Base-by-base conservation (phyloP, 2,113 vertebrate species). In the Bubo blakistoni region DNA sequence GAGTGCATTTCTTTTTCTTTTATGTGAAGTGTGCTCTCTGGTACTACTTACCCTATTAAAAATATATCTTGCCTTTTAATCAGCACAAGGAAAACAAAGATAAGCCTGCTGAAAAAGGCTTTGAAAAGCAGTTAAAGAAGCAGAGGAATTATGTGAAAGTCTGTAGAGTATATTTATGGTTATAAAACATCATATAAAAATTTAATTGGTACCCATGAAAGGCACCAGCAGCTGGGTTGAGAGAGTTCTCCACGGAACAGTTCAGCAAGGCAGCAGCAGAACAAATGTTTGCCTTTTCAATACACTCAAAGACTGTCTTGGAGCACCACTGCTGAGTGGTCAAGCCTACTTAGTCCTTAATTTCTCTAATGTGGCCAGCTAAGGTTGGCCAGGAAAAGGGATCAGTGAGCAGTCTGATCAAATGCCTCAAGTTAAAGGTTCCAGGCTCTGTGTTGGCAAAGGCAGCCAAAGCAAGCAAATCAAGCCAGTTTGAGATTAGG, bases 21-120 rank as follows among this genome's bases (percentile, higher is more conserved):
- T 78, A 84, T 88, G 89, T 54, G 78, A 95, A 92, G 42, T 80
- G 78, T 91, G 92, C 84, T 92, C 83, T 80, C 86, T 90, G 59
- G 58, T 95, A 92, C 71, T 88, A 95, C 81, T 94, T 85, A 94
- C 32, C 54, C 95, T 95, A 90, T 92, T 97, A 95, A 96, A 97
- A 96, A 91, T 94, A 94, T 95, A 97, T 96, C 95, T 96, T 65
- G 26, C 74, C 89, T 96, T 96, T 96, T 96, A 95, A 97, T 96
- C 96, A 97, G 92, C 86, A 89, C 83, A 87, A 94, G 87, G 54
- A 92, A 95, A 97, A 97, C 95, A 96, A 92, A 95, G 96, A 96
- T 86, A 95, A 95, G 91, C 54, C 84, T 77, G 47, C 62, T 85
- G 87, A 77, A 94, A 95, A 86, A 32, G 81, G 76, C 71, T 90